Evolutionary conservation across 30 jellyfish, hydroid and myxozoan species (phyloP).

Genomic region (Turritopsis rubra): DNA sequence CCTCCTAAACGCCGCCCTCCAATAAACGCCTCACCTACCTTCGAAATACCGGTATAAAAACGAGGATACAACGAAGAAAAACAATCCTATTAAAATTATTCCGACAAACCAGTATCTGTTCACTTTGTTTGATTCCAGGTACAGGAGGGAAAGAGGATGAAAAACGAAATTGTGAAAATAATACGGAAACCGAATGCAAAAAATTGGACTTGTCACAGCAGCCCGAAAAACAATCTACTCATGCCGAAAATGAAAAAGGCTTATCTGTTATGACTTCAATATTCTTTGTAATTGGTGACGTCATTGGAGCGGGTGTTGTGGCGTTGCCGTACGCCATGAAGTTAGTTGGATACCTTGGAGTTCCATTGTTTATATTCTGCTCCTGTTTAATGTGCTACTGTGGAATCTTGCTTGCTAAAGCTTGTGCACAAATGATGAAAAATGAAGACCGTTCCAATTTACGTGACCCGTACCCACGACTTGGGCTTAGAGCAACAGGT

Average conservation of each 20-base stretch:
- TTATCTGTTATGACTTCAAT: constrained; percentile 48
- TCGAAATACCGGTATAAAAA: too few species aligned
- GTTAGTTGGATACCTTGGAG: constrained; percentile 73
- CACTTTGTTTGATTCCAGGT: neutral
- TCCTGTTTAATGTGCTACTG: constrained; percentile 58
- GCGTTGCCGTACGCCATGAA: constrained; percentile 82
- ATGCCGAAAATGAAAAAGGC: constrained; percentile 29
- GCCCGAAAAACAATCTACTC: neutral
- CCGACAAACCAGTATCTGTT: too few species aligned
- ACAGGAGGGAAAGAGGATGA: too few species aligned
- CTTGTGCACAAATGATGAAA: constrained; percentile 44
- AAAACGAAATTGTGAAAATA: too few species aligned
- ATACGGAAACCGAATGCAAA: neutral
- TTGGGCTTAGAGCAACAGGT: constrained; percentile 82
- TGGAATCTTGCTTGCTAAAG: constrained; percentile 73
- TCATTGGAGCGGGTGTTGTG: constrained; percentile 90
- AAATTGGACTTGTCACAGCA: neutral
- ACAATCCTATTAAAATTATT: too few species aligned
- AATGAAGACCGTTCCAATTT: constrained; percentile 37
- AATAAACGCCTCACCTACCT: too few species aligned
- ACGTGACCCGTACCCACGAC: constrained; percentile 86
- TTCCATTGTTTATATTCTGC: constrained; percentile 61
- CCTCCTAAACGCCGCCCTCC: too few species aligned
- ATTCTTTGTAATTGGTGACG: constrained; percentile 87
- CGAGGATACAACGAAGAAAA: too few species aligned